Evolutionary conservation across 2,888 invertebrate species (phyloP).

Genomic region (Argyresthia albistria): DNA sequence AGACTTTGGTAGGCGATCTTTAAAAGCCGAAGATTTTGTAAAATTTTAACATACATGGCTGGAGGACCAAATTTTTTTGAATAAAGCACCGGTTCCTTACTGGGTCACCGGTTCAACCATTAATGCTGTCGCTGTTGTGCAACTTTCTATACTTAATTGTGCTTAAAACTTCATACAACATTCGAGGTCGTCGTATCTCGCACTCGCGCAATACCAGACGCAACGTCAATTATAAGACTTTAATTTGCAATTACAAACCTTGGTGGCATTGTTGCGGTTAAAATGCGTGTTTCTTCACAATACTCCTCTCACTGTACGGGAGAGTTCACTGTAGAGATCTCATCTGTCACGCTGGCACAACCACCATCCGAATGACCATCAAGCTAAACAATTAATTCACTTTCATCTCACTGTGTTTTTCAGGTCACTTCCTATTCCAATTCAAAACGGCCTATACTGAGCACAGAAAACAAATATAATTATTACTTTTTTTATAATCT

Average conservation of each 20-base stretch:
- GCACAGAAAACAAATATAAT: background rate
- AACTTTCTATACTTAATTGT: slow-evolving; percentile 6
- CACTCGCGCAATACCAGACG: slow-evolving; percentile 16
- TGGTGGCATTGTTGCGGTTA: slow-evolving; percentile 36
- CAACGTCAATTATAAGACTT: background rate
- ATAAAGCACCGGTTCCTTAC: slow-evolving; percentile 4
- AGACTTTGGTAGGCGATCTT: no score
- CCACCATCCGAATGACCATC: background rate
- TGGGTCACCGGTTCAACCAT: background rate
- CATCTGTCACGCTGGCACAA: background rate
- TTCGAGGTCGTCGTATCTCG: slow-evolving; percentile 1
- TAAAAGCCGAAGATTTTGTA: no score
- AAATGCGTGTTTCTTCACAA: slow-evolving; percentile 6
- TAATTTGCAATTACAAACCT: slow-evolving; percentile 25
- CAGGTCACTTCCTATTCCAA: slow-evolving; percentile 9
- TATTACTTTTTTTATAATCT: slow-evolving; percentile 5
- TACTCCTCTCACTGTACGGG: slow-evolving; percentile 5
- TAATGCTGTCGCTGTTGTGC: background rate
- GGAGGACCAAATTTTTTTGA: background rate
- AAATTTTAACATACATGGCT: no score
- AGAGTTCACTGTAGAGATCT: background rate
- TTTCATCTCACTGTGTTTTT: slow-evolving; percentile 24
- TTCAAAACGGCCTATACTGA: background rate
- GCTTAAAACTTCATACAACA: background rate
- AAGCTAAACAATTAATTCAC: slow-evolving; percentile 19